Conservation (phyloP, 2,888 invertebrate genomes). For the Brenthis daphne region DNA sequence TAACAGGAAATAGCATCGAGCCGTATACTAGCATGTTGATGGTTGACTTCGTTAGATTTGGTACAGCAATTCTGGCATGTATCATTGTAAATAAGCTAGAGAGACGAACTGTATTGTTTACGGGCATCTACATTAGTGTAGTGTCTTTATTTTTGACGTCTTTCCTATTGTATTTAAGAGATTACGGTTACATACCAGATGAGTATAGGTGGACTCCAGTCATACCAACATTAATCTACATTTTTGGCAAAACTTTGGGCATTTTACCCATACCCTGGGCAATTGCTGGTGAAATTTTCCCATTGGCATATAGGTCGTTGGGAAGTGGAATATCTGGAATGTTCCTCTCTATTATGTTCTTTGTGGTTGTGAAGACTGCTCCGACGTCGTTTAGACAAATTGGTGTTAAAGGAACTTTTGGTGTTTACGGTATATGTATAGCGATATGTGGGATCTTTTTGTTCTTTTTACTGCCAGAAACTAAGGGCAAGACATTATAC, state of each 20-base stretch:
- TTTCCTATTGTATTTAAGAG: conserved; percentile 63
- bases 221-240: conserved; percentile 78
- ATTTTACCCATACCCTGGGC: conserved; percentile 87
- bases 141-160: conserved; percentile 80
- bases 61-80: conserved; percentile 83
- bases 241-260: conserved; percentile 82
- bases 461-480: conserved; percentile 85
- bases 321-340: conserved; percentile 86
- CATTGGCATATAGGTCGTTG: conserved; percentile 83
- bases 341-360: conserved; percentile 84
- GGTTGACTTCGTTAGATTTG: conserved; percentile 84
- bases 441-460: conserved; percentile 81
- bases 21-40: conserved; percentile 84
- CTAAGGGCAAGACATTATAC: conserved; percentile 84
- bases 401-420: conserved; percentile 83
- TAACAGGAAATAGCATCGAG: conserved; percentile 81
- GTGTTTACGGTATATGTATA: conserved; percentile 81
- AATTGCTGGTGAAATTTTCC: conserved; percentile 87
- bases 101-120: conserved; percentile 82
- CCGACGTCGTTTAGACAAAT: conserved; percentile 79
- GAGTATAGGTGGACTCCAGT: conserved; percentile 72
- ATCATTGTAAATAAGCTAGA: conserved; percentile 82
- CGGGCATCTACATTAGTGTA: conserved; percentile 83
- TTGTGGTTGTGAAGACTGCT: conserved; percentile 85
- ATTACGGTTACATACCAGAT: conserved; percentile 59